Evolutionary conservation across 1,140 invertebrate species (phyloP), one percentile per base, ranked within the genome.

Genomic region (Bombus waltoni): DNA sequence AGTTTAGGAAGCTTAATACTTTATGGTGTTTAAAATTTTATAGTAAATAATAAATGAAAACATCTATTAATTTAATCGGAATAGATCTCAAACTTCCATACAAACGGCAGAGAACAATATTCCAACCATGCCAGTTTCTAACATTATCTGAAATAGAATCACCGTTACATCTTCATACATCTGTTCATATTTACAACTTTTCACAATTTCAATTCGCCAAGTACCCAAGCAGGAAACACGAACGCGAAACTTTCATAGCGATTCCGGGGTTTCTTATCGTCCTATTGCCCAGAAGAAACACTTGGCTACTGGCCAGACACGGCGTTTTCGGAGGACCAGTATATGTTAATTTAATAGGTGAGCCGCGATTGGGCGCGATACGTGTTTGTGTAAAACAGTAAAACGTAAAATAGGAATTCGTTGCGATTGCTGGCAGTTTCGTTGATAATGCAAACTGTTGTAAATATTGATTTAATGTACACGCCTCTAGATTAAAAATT

Each of bases 321-420:
- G 3, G 35, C 32, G n/a, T 59, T 78, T 72, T 53, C 22, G 53
- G 38, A 10, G 25, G 15, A 3, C 40, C 25, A 32, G 66, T 38
- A 79, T 77, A 71, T 72, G 66, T 71, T 72, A 72, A 80, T 72
- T 47, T 80, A 80, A 85, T 85, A 72, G 40, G 47, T 32, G 77
- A 25, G 38, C 53, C 40, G 47, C 75, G 71, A 84, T 80, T 53
- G 35, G n/a, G 18, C 11, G 28, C 6, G 68, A 32, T 80, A 53
- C 42, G 13, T 57, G 59, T 81, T 74, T 75, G 28, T 47, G 38
- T 22, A 59, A 53, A 22, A 53, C 47, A 53, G 18, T 53, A 53
- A 53, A 53, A 53, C 47, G 2, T 53, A 53, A n/a, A 62, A 62
- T 62, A 13, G 3, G 13, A 62, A 62, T 62, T 62, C 10, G 1